phyloP scores from a whole-genome alignment of 2,113 vertebrate genomes.

The Diadophis punctatus region DNA sequence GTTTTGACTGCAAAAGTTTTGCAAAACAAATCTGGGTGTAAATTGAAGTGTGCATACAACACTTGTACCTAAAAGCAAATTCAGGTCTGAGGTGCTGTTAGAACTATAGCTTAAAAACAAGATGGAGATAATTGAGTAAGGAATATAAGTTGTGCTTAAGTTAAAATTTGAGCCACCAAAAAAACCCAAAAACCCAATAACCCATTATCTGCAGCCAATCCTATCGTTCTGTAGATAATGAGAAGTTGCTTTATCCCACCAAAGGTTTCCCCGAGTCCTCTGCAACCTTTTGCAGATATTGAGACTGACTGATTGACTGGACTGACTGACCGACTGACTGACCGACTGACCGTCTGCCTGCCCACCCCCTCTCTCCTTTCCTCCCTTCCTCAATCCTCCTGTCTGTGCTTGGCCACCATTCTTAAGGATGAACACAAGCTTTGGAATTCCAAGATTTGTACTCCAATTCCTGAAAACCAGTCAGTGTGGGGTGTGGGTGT shows the following conservation, averaged over 20 bases:
- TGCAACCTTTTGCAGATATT: neutral
- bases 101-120: neutral
- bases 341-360: too few species aligned
- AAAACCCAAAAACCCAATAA: too few species aligned
- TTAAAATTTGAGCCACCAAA: neutral
- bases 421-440: too few species aligned
- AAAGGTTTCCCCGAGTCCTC: neutral
- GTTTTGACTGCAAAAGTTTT: neutral
- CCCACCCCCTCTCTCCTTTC: too few species aligned
- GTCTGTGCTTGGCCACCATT: too few species aligned
- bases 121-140: neutral
- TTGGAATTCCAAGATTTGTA: too few species aligned
- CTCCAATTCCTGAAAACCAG: too few species aligned
- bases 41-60: neutral
- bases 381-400: too few species aligned
- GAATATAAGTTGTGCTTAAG: neutral
- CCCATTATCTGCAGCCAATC: neutral
- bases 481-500: too few species aligned
- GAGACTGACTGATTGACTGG: too few species aligned
- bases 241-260: neutral
- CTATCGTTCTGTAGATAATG: neutral
- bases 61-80: neutral
- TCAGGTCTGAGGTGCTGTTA: neutral
- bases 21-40: neutral
- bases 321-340: too few species aligned